Percentiles rank a stretch among this genome's conserved stretches.
Conservation (phyloP, 2,888 invertebrate species). For the Dynastes maya region DNA sequence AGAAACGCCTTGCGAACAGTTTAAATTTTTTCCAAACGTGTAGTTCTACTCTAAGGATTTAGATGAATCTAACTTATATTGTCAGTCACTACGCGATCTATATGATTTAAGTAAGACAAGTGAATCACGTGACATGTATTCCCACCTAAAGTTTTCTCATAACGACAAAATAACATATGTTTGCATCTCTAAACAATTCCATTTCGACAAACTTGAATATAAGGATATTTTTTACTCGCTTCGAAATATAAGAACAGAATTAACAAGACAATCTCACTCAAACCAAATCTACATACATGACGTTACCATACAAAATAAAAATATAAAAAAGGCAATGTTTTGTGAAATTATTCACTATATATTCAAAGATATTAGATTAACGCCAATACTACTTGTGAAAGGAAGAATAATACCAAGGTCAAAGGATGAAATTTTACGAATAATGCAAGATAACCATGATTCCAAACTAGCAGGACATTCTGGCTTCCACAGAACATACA, state of each 20-base stretch:
- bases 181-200: constrained; percentile 5
- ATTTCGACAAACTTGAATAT: neutral
- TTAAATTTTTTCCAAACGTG: constrained; percentile 3
- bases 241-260: neutral
- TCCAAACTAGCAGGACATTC: too few relatives aligned
- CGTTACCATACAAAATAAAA: too few relatives aligned
- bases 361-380: too few relatives aligned
- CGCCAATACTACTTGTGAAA: too few relatives aligned
- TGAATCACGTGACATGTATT: neutral
- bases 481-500: too few relatives aligned
- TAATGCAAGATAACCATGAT: too few relatives aligned
- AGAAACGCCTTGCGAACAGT: neutral
- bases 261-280: neutral
- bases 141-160: neutral
- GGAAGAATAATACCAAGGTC: too few relatives aligned
- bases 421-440: too few relatives aligned
- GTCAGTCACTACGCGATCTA: neutral
- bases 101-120: neutral
- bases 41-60: constrained; percentile 1
- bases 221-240: constrained; percentile 1
- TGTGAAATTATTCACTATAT: too few relatives aligned
- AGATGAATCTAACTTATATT: neutral
- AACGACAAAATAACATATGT: neutral
- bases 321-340: too few relatives aligned
- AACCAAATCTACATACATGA: neutral